A percentile compares a stretch with the other conserved stretches of the same genome.
phyloP scores from a whole-genome alignment of 2,113 vertebrate species.

The Thermophis baileyi region DNA sequence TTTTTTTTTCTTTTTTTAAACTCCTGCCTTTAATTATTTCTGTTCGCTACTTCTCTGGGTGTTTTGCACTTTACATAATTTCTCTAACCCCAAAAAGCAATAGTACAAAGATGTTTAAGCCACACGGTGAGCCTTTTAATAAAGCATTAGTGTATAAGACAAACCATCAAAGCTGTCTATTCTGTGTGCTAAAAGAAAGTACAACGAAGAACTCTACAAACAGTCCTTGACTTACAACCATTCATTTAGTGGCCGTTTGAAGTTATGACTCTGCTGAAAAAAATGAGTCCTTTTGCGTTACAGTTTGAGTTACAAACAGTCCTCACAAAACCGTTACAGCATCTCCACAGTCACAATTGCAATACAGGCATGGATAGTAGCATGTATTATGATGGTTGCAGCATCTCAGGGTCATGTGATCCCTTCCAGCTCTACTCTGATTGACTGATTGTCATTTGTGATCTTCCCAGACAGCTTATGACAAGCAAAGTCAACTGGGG shows the following conservation, averaged over 20 bases:
- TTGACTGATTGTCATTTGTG: not conserved
- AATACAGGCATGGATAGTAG: not conserved
- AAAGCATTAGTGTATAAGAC: not conserved
- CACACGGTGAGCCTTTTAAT: not conserved
- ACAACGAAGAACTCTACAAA: not conserved
- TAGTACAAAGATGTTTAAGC: not conserved
- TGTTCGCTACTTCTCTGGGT: not conserved
- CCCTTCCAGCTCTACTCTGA: not conserved
- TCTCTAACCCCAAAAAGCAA: not conserved
- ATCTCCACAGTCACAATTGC: not conserved
- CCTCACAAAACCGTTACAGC: not conserved
- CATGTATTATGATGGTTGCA: not conserved
- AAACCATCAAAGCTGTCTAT: not conserved
- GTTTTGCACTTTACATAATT: not conserved
- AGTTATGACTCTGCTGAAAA: not conserved
- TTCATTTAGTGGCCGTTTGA: not conserved
- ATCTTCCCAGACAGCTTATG: not conserved
- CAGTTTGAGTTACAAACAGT: not conserved
- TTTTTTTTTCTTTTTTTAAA: not conserved
- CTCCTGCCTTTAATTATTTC: not conserved
- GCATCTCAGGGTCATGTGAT: not conserved
- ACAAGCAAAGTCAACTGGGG: not conserved
- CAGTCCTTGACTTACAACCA: not conserved
- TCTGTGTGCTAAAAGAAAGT: not conserved
- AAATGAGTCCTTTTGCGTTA: too few relatives aligned